Percentiles rank a stretch among this genome's conserved stretches.
Evolutionary conservation across 2,888 invertebrate genomes (phyloP).

Genomic region (Punctoribates punctum): DNA sequence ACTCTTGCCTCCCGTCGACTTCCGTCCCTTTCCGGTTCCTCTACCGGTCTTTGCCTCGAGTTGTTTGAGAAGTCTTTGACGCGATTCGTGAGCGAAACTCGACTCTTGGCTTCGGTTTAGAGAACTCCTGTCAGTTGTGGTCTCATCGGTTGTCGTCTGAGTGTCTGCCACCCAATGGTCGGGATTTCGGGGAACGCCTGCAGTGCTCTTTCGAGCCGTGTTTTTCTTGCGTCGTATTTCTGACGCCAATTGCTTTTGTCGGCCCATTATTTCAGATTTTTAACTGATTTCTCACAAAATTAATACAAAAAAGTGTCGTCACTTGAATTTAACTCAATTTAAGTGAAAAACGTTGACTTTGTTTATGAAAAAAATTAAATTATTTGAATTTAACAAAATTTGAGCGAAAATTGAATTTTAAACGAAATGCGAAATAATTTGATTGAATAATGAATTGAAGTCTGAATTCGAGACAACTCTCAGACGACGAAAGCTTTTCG

Average conservation of each 20-base stretch:
- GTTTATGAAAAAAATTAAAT: too few species aligned
- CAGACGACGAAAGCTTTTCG: too few species aligned
- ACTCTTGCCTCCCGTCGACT: background rate
- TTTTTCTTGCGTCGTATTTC: background rate
- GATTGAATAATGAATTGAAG: background rate
- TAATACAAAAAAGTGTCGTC: background rate
- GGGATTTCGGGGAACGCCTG: background rate
- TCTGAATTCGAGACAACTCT: too few species aligned
- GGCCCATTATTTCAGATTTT: background rate
- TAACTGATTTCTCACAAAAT: too few species aligned
- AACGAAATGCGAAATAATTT: background rate
- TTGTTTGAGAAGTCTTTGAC: background rate
- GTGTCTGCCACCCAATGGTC: background rate
- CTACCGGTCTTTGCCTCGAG: conserved; percentile 26
- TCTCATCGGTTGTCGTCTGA: background rate
- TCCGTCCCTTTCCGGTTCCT: conserved; percentile 28
- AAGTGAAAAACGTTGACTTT: too few species aligned
- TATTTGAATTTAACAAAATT: too few species aligned
- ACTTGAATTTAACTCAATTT: too few species aligned
- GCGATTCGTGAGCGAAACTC: background rate
- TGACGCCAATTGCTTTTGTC: background rate
- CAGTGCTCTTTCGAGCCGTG: conserved; percentile 1
- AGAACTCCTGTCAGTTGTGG: too few species aligned
- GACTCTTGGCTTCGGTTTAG: too few species aligned
- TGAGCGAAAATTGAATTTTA: background rate